Percentiles rank a stretch among this genome's conserved stretches.
Conservation (phyloP, 2,888 invertebrate genomes). For the Dichetophora obliterata region DNA sequence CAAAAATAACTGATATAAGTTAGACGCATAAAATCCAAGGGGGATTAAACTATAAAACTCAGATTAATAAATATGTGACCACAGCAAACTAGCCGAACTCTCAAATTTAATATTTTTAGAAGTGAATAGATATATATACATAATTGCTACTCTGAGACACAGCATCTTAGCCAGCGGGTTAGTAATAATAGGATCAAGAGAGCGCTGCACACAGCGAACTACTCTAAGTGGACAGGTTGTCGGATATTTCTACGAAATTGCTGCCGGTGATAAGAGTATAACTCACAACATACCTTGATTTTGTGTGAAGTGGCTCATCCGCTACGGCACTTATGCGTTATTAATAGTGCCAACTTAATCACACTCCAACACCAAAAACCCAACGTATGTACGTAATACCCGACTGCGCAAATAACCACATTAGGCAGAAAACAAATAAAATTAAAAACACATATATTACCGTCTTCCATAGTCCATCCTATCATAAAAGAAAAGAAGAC, state of each 20-base stretch:
- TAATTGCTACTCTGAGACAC: neutral
- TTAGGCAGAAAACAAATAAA: conserved; percentile 26
- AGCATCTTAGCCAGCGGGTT: neutral
- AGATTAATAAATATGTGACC: neutral
- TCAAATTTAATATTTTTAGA: conserved; percentile 18
- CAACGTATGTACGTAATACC: neutral
- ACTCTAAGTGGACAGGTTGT: neutral
- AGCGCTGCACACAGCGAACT: neutral
- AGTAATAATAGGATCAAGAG: conserved; percentile 6
- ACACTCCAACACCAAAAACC: neutral
- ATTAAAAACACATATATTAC: conserved; percentile 40
- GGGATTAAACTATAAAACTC: neutral
- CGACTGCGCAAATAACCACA: conserved; percentile 22
- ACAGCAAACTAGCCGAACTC: neutral
- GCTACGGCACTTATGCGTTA: neutral
- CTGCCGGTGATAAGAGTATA: neutral
- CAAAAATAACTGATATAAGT: neutral
- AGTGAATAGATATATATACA: conserved; percentile 22
- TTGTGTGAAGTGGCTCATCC: conserved; percentile 5
- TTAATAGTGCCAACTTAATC: conserved; percentile 16
- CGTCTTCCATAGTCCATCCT: neutral
- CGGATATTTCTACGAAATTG: neutral
- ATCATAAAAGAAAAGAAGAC: neutral
- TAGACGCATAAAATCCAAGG: neutral
- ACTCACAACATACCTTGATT: neutral